A percentile compares a stretch with the other conserved stretches of the same genome.
phyloP scores from a whole-genome alignment of 2,797 vertebrate species.

The Argya squamiceps region DNA sequence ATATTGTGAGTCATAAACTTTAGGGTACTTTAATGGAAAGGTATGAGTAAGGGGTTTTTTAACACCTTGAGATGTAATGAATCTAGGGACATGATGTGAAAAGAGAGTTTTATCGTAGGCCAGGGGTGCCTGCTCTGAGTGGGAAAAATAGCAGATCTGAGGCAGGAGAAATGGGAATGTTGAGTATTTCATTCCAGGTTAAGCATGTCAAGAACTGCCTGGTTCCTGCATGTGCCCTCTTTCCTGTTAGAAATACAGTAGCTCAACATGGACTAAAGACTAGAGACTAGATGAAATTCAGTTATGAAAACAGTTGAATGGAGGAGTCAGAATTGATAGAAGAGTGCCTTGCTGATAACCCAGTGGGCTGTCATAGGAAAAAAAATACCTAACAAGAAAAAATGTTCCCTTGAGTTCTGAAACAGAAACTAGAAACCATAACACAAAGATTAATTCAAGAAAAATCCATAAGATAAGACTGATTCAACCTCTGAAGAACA shows the following conservation, averaged over 20 bases:
- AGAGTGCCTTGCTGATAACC: neutral
- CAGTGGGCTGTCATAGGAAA: neutral
- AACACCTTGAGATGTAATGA: neutral
- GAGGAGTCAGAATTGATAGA: neutral
- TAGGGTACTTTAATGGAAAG: neutral
- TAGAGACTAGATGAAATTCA: neutral
- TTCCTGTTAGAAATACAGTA: neutral
- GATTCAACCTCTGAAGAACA: neutral
- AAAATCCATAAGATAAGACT: neutral
- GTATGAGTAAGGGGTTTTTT: neutral
- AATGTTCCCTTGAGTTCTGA: neutral
- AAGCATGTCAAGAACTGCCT: neutral
- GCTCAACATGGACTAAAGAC: neutral
- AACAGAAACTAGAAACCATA: neutral
- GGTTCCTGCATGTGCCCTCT: neutral
- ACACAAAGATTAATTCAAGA: neutral
- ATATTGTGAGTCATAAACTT: neutral
- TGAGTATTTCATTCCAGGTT: neutral
- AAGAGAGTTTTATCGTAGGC: neutral
- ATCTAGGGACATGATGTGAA: neutral
- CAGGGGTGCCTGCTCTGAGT: neutral
- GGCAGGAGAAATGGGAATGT: neutral
- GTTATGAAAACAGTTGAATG: neutral
- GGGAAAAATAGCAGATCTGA: neutral
- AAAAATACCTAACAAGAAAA: neutral